Evolutionary conservation across 1,140 invertebrate species (phyloP), one percentile per base, ranked within the genome.

Genomic region (Lethrus apterus): DNA sequence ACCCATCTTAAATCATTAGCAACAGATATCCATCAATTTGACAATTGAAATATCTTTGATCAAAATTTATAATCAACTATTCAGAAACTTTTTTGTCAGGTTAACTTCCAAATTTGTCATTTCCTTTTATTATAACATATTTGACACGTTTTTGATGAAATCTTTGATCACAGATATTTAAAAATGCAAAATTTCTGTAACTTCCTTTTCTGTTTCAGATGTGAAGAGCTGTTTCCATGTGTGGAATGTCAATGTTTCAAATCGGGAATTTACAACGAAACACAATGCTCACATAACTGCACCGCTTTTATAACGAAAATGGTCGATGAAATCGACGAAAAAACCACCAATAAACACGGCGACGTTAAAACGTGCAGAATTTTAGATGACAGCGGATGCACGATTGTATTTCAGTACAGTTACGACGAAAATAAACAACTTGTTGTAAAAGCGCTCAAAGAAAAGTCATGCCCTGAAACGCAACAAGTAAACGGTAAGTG

Each of bases 181-280:
- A n/a, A n/a, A n/a, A n/a, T n/a, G n/a, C n/a, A n/a, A n/a, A n/a
- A n/a, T n/a, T n/a, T n/a, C n/a, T n/a, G n/a, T n/a, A n/a, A n/a
- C n/a, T n/a, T n/a, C n/a, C n/a, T 23, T 23, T 20, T 21, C 46
- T 81, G 13, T 80, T 85, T 17, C 97, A 63, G 60, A 45, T 67
- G 96, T 65, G 77, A 83, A 17, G 87, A 94, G 58, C 81, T 93
- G 56, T 88, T 85, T 62, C 77, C 84, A 24, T 99, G 96, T 69
- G 93, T 98, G n/a, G 81, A 95, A 67, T 98, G 95, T 63, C 79
- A 85, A 64, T 82, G 86, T 51, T 92, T 91, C 65, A 68, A 84
- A 32, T 86, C 83, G 20, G 93, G 92, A 1, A 77, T 74, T 46
- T 78, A 85, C 36, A 79, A 78, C 21, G 71, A 78, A 52, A 72